Evolutionary conservation across 2,888 invertebrate species (phyloP).

Genomic region (Lepidonotus clava): DNA sequence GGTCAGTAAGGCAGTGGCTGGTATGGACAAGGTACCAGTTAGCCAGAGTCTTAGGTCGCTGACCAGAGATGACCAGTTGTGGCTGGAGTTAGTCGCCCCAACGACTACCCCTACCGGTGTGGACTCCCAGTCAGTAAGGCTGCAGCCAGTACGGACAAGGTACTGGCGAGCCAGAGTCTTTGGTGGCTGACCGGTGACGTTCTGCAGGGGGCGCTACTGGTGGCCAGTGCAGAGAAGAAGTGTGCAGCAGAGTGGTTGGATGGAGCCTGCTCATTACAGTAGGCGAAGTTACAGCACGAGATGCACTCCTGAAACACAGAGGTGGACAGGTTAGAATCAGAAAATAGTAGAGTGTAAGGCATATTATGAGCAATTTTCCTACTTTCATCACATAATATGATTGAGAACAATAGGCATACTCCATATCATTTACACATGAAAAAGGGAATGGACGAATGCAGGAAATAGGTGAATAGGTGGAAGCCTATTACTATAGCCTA

Average conservation of each 20-base stretch:
- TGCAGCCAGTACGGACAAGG: neutral
- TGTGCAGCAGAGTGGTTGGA: constrained; percentile 53
- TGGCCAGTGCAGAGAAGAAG: constrained; percentile 33
- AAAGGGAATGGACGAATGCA: no score
- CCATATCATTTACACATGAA: no score
- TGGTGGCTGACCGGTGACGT: neutral
- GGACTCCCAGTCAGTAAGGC: neutral
- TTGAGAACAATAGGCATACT: no score
- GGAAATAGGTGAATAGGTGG: no score
- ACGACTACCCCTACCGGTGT: neutral
- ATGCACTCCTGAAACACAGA: constrained; percentile 65
- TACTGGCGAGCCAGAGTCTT: neutral
- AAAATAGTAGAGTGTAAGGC: constrained; percentile 80
- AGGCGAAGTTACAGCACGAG: constrained; percentile 66
- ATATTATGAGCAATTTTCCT: constrained; percentile 82
- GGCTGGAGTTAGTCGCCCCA: neutral
- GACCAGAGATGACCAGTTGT: neutral
- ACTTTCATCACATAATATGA: no score
- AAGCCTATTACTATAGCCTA: no score
- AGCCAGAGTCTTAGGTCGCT: neutral
- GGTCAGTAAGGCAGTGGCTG: no score
- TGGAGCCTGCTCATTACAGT: constrained; percentile 64
- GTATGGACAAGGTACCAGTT: no score
- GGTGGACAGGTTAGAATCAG: no score
- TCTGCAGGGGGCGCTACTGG: neutral